Conservation (phyloP, 2,888 invertebrate genomes). For the Scaeva pyrastri region DNA sequence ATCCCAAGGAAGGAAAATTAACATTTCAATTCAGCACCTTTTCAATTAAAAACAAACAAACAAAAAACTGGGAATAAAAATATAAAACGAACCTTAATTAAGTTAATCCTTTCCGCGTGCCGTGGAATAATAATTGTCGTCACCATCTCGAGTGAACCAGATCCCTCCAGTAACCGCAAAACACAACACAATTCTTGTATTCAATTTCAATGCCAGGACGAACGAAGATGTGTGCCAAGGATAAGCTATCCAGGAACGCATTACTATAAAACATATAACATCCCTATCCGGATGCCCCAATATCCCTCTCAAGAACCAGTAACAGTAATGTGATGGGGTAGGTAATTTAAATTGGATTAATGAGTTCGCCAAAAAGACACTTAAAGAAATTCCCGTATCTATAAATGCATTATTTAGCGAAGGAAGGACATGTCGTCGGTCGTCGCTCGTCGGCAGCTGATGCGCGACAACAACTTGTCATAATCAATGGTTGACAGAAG, state of each 20-base stretch:
- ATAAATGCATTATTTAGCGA: conserved; percentile 23
- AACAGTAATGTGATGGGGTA: too few species aligned
- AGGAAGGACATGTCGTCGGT: conserved; percentile 40
- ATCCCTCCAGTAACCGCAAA: background rate
- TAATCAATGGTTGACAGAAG: conserved; percentile 67
- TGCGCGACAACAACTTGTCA: conserved; percentile 74
- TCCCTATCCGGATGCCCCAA: too few species aligned
- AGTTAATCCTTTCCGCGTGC: conserved; percentile 65
- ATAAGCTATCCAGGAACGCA: conserved; percentile 41
- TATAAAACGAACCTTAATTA: conserved; percentile 59
- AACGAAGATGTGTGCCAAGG: conserved; percentile 63
- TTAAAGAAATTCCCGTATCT: conserved; percentile 11
- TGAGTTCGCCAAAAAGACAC: conserved; percentile 66
- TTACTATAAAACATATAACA: conserved; percentile 34
- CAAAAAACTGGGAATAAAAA: background rate
- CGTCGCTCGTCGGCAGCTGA: conserved; percentile 74
- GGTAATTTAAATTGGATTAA: conserved; percentile 74
- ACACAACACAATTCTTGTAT: background rate
- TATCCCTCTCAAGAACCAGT: too few species aligned
- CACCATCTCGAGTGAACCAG: conserved; percentile 3
- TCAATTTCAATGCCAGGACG: background rate
- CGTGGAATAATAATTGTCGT: conserved; percentile 38
- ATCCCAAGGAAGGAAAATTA: conserved; percentile 53
- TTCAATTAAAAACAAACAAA: conserved; percentile 25
- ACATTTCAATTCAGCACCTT: conserved; percentile 75